Evolutionary conservation across 2,888 invertebrate genomes (phyloP).

Genomic region (Polyommatus icarus): DNA sequence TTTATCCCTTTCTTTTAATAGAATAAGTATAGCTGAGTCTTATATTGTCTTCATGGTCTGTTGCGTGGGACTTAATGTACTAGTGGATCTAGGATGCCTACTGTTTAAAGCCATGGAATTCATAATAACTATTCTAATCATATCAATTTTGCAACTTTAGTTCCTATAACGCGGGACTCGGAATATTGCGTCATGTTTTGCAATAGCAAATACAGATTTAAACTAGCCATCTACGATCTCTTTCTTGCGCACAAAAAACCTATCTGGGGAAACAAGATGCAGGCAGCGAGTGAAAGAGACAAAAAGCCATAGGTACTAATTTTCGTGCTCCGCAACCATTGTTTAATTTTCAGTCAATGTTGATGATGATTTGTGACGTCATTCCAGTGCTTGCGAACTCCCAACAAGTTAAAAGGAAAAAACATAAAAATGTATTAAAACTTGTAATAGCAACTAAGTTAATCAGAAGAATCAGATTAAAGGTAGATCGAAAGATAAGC

Average conservation of each 20-base stretch:
- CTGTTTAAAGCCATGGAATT: constrained; percentile 5
- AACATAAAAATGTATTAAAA: constrained; percentile 9
- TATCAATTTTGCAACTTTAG: neutral
- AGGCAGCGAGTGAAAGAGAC: neutral
- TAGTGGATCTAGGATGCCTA: constrained; percentile 4
- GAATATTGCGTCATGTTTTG: neutral
- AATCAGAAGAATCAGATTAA: constrained; percentile 21
- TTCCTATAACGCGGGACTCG: neutral
- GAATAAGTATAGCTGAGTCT: constrained; percentile 1
- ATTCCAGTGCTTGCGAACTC: neutral
- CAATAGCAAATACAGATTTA: neutral
- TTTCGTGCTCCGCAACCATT: neutral
- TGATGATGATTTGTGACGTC: neutral
- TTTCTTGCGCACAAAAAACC: too few species aligned
- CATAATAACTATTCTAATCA: neutral
- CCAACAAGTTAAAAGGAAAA: constrained; percentile 7
- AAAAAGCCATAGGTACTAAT: neutral
- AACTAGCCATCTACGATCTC: too few species aligned
- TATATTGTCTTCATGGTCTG: constrained; percentile 20
- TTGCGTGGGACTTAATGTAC: constrained; percentile 10
- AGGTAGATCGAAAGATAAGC: constrained; percentile 6
- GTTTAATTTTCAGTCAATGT: neutral
- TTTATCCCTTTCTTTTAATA: neutral
- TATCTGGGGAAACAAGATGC: too few species aligned
- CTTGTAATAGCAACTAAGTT: constrained; percentile 17